These are phyloP conservation scores for Vespertilio murinus DNA, from an alignment of 2,797 vertebrate species.

Conservation along the genomic window DNA sequence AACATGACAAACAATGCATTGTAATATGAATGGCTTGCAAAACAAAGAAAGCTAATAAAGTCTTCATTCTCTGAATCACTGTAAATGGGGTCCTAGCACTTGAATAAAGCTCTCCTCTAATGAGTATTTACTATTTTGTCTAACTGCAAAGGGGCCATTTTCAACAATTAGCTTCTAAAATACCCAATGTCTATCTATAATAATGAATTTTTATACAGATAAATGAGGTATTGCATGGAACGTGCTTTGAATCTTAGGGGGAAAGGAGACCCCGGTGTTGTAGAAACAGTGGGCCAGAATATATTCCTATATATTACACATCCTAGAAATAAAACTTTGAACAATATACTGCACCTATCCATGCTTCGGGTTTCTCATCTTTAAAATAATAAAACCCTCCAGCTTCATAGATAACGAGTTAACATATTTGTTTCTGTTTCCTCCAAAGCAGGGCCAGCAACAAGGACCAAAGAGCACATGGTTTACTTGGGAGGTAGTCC, in stretches of 20 bases:
- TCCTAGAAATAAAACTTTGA: conserved; percentile 46
- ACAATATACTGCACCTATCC: neutral
- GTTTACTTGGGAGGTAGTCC: neutral
- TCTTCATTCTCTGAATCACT: conserved; percentile 48
- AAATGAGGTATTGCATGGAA: neutral
- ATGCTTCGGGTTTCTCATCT: conserved; percentile 26
- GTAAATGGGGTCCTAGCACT: conserved; percentile 32
- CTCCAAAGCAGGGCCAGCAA: neutral
- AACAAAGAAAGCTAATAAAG: conserved; percentile 62
- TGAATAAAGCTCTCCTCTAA: conserved; percentile 56
- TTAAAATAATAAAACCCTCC: conserved; percentile 46
- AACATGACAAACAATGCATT: conserved; percentile 59
- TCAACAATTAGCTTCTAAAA: conserved; percentile 41
- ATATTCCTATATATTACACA: neutral
- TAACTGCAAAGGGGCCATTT: conserved; percentile 53
- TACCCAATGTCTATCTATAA: neutral
- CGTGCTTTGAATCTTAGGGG: neutral
- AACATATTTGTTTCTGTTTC: neutral
- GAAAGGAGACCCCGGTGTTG: neutral
- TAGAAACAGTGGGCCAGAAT: neutral
- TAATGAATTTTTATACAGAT: conserved; percentile 4
- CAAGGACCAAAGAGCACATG: neutral
- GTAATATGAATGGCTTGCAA: conserved; percentile 59
- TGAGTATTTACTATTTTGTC: conserved; percentile 40
- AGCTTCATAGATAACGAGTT: conserved; percentile 7